phyloP scores from a whole-genome alignment of 1,140 invertebrate genomes.

The Drosophila ohnishii region DNA sequence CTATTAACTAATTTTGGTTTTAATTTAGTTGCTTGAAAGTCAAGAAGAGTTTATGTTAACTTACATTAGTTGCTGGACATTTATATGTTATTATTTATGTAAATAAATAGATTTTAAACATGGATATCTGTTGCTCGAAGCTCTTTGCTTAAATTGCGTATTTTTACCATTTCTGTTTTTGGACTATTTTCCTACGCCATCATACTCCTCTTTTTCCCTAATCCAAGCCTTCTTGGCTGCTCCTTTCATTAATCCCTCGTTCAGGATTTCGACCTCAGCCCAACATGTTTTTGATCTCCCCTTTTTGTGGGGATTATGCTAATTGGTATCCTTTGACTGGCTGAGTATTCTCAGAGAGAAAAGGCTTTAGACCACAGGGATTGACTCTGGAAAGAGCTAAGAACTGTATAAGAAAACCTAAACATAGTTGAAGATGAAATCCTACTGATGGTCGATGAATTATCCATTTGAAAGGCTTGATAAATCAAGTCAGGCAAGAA shows the following conservation, averaged over 20 bases:
- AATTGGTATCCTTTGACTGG: slow-evolving; percentile 31
- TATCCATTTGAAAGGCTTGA: neutral
- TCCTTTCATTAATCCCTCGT: neutral
- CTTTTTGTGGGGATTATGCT: slow-evolving; percentile 20
- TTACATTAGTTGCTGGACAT: neutral
- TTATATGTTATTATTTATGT: neutral
- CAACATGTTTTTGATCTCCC: slow-evolving; percentile 1
- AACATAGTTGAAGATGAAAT: neutral
- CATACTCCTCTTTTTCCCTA: too few relatives aligned
- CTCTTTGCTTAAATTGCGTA: neutral
- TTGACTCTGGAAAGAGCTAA: neutral
- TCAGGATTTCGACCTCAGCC: neutral
- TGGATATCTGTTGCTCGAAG: neutral
- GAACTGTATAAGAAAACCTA: neutral
- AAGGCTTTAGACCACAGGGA: slow-evolving; percentile 1
- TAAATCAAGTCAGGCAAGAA: neutral
- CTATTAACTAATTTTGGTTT: neutral
- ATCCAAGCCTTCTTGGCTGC: neutral
- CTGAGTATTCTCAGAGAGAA: neutral
- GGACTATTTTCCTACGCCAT: too few relatives aligned
- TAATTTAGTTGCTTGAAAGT: neutral
- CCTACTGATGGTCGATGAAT: too few relatives aligned
- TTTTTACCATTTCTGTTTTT: neutral
- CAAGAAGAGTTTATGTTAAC: neutral
- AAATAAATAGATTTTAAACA: neutral